phyloP scores from a whole-genome alignment of 2,797 vertebrate species.

The Cuniculus paca region DNA sequence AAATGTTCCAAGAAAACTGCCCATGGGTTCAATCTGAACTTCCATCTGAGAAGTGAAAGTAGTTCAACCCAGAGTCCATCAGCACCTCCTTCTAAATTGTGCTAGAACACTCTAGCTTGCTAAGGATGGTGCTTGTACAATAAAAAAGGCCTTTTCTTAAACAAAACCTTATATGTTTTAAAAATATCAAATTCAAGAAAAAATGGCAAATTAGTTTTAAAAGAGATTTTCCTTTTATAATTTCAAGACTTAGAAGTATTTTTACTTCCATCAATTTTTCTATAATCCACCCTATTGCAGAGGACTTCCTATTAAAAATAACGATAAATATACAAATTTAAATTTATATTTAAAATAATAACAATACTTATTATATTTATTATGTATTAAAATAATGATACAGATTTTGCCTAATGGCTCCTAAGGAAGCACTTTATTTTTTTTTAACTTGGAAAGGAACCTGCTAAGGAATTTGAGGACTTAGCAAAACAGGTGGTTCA shows the following conservation, averaged over 20 bases:
- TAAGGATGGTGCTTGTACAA: not conserved
- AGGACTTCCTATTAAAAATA: slow-evolving; percentile 38
- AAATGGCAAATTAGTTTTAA: not conserved
- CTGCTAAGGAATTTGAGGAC: slow-evolving; percentile 61
- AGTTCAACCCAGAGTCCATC: not conserved
- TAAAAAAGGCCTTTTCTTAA: not conserved
- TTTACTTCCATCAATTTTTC: slow-evolving; percentile 28
- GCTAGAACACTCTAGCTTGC: not conserved
- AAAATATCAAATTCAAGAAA: slow-evolving; percentile 39
- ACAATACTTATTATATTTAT: no score
- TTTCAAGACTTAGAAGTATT: not conserved
- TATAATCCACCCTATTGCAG: not conserved
- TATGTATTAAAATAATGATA: no score
- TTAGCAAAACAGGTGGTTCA: slow-evolving; percentile 76
- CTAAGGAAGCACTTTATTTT: slow-evolving; percentile 2
- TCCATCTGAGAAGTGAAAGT: not conserved
- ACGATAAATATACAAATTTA: no score
- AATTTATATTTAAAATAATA: no score
- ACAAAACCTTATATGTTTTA: not conserved
- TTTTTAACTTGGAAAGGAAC: slow-evolving; percentile 64
- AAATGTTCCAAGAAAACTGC: not conserved
- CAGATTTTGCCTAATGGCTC: slow-evolving; percentile 24
- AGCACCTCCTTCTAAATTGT: not conserved
- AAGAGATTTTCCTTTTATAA: not conserved
- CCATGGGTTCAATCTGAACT: not conserved